These are phyloP conservation scores for Euwallacea similis DNA, from an alignment of 1,140 invertebrate genomes.

Conservation along the genomic window DNA sequence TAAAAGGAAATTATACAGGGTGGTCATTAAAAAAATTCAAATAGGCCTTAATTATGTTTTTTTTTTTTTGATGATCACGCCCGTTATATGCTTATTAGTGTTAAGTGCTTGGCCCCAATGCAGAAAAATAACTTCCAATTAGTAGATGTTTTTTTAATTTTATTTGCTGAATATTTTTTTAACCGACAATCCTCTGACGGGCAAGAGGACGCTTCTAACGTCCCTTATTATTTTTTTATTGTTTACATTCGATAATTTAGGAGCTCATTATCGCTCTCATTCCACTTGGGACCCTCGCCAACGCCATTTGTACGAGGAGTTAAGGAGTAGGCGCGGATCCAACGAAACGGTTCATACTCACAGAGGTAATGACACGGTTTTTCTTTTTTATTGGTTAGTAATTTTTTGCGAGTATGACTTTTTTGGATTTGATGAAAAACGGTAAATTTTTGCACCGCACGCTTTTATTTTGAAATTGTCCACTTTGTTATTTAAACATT, in stretches of 20 bases:
- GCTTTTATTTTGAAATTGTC: not conserved
- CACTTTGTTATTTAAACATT: conserved; percentile 6
- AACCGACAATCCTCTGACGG: conserved; percentile 14
- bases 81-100: no score
- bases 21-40: no score
- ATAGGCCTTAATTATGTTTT: no score
- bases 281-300: conserved; percentile 82
- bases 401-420: conserved; percentile 17
- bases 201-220: conserved; percentile 24
- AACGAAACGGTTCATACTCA: conserved; percentile 63
- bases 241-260: conserved; percentile 48
- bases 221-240: conserved; percentile 37
- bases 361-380: conserved; percentile 55
- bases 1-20: no score
- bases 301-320: conserved; percentile 83
- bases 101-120: no score
- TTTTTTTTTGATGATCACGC: no score
- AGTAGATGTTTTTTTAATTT: not conserved
- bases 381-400: conserved; percentile 30
- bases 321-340: conserved; percentile 64
- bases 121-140: no score
- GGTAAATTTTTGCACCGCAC: conserved; percentile 14
- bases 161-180: conserved; percentile 1
- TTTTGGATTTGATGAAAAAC: not conserved
- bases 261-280: conserved; percentile 61